Conservation (phyloP, 2,113 vertebrate genomes). For the Labrus mixtus region DNA sequence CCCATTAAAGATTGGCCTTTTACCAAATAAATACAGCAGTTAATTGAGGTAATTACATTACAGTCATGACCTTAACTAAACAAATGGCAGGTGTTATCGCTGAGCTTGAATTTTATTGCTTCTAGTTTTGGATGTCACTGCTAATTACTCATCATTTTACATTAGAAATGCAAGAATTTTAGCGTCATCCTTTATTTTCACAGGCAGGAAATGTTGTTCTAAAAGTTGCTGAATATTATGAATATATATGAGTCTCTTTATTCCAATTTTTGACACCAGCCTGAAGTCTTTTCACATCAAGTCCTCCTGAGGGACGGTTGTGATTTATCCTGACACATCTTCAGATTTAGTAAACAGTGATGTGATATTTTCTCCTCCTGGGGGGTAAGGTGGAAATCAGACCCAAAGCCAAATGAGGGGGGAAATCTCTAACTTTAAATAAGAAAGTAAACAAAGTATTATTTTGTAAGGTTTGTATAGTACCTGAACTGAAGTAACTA, state of each 20-base stretch:
- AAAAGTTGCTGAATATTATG: too few species aligned
- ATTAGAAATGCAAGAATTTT: neutral
- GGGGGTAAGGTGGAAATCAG: neutral
- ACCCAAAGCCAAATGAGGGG: neutral
- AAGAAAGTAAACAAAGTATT: too few species aligned
- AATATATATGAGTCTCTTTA: neutral
- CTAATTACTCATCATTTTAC: neutral
- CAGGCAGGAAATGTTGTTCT: neutral
- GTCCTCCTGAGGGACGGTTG: neutral
- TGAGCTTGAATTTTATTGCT: constrained; percentile 14
- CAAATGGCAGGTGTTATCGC: constrained; percentile 40
- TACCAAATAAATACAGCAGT: constrained; percentile 50
- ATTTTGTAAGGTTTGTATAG: too few species aligned
- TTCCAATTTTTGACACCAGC: neutral
- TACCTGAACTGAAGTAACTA: too few species aligned
- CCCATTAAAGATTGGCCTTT: constrained; percentile 56
- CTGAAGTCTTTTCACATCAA: neutral
- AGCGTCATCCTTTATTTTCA: neutral
- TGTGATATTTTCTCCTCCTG: neutral
- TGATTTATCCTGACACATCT: constrained; percentile 3
- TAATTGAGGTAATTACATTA: constrained; percentile 53
- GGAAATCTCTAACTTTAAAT: neutral
- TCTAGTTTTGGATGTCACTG: neutral
- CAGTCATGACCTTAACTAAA: constrained; percentile 59
- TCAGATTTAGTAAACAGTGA: neutral